Conservation (phyloP, 2,797 vertebrate species). For the Oreochromis grahami region DNA sequence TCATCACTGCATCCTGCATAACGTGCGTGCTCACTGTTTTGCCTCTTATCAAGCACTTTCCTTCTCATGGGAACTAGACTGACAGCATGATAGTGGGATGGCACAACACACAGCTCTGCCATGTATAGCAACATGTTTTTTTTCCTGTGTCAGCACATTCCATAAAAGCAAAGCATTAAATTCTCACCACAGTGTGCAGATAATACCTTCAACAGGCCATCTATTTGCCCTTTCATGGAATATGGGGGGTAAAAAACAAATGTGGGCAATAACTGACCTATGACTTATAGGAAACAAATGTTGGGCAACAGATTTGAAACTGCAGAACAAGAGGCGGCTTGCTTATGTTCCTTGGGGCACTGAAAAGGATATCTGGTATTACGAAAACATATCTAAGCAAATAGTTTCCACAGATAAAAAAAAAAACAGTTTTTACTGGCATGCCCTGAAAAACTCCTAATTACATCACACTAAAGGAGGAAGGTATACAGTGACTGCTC, state of each 20-base stretch:
- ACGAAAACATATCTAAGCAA: slow-evolving; percentile 44
- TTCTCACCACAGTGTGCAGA: slow-evolving; percentile 67
- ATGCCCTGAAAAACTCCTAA: slow-evolving; percentile 1
- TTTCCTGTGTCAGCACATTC: slow-evolving; percentile 69
- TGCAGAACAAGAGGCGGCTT: slow-evolving; percentile 31
- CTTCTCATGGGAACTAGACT: slow-evolving; percentile 67
- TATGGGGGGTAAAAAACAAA: slow-evolving; percentile 65
- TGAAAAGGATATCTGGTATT: slow-evolving; percentile 63
- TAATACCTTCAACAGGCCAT: slow-evolving; percentile 69
- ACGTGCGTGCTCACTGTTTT: slow-evolving; percentile 46
- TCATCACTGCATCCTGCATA: slow-evolving; percentile 55
- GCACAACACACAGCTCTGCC: slow-evolving; percentile 64
- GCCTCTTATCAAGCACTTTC: slow-evolving; percentile 61
- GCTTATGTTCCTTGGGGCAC: slow-evolving; percentile 40
- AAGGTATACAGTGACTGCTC: slow-evolving; percentile 7
- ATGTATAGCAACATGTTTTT: slow-evolving; percentile 59
- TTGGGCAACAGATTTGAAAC: slow-evolving; percentile 64
- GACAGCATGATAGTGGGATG: slow-evolving; percentile 62
- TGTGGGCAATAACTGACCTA: slow-evolving; percentile 66
- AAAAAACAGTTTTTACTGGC: slow-evolving; percentile 36
- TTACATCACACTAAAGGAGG: slow-evolving; percentile 28
- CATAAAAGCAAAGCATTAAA: slow-evolving; percentile 64
- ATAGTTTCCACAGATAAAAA: slow-evolving; percentile 50
- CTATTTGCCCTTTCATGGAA: slow-evolving; percentile 68
- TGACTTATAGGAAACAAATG: slow-evolving; percentile 72